Evolutionary conservation across 1,140 invertebrate species (phyloP).

Genomic region (Drosophila serrata): DNA sequence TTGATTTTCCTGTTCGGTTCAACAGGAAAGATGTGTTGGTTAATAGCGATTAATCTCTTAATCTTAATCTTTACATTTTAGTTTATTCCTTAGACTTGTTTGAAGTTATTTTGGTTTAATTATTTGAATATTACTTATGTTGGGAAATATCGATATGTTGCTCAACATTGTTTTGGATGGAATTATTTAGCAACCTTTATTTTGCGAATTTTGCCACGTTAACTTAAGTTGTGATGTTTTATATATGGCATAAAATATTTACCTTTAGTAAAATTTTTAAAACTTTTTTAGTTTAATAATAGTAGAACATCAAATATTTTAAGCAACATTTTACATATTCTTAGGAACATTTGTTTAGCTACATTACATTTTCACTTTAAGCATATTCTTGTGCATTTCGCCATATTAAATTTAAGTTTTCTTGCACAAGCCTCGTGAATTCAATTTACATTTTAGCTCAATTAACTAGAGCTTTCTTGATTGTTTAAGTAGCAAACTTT

Average conservation of each 20-base stretch:
- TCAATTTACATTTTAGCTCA: background rate
- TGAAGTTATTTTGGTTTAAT: too few relatives aligned
- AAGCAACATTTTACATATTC: too few relatives aligned
- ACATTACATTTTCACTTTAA: background rate
- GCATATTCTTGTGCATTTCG: background rate
- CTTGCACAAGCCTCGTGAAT: background rate
- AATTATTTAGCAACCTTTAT: background rate
- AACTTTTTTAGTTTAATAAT: too few relatives aligned
- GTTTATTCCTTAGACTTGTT: background rate
- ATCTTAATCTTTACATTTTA: background rate
- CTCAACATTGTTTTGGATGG: background rate
- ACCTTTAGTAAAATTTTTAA: background rate
- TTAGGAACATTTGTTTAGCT: too few relatives aligned
- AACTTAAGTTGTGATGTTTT: background rate
- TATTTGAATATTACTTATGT: background rate
- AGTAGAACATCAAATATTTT: too few relatives aligned
- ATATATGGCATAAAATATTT: background rate
- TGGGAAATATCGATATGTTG: background rate
- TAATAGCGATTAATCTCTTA: slow-evolving; percentile 1
- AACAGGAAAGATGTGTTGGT: slow-evolving; percentile 1
- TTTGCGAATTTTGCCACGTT: background rate
- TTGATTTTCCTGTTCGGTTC: slow-evolving; percentile 35
- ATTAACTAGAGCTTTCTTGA: background rate
- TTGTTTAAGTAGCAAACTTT: background rate
- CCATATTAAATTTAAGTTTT: background rate